A percentile compares a stretch with the other conserved stretches of the same genome.
Conservation (phyloP, 2,888 invertebrate species). For the Apodemia mormo region DNA sequence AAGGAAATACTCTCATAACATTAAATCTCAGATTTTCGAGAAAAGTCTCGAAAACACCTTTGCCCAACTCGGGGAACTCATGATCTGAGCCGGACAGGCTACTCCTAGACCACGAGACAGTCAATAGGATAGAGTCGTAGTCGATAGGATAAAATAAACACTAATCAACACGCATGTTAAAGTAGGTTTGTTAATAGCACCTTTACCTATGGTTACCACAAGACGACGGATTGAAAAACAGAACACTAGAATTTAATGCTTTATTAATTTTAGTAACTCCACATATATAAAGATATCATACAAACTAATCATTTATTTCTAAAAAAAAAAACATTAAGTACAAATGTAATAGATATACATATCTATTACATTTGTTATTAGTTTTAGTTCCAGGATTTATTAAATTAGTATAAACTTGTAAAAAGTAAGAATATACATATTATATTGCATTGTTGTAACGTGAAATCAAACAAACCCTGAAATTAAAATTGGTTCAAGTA, state of each 20-base stretch:
- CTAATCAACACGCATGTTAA: too few species aligned
- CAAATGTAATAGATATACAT: conserved; percentile 28
- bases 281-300: conserved; percentile 38
- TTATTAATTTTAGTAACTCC: conserved; percentile 13
- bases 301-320: conserved; percentile 60
- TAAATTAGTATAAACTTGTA: not conserved
- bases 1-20: too few species aligned
- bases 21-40: too few species aligned
- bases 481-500: not conserved
- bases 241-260: not conserved
- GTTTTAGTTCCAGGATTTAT: conserved; percentile 5
- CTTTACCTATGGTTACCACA: not conserved
- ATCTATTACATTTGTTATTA: not conserved
- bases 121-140: too few species aligned
- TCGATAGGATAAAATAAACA: too few species aligned
- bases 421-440: not conserved
- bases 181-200: too few species aligned
- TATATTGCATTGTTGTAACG: not conserved
- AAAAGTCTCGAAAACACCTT: too few species aligned
- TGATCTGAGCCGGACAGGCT: too few species aligned
- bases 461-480: conserved; percentile 9
- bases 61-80: too few species aligned
- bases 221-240: not conserved
- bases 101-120: too few species aligned
- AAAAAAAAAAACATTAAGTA: conserved; percentile 54